Percentiles rank a stretch among this genome's conserved stretches.
These are phyloP conservation scores for Nannospalax galili DNA, from an alignment of 2,113 vertebrate genomes.

Conservation along the genomic window DNA sequence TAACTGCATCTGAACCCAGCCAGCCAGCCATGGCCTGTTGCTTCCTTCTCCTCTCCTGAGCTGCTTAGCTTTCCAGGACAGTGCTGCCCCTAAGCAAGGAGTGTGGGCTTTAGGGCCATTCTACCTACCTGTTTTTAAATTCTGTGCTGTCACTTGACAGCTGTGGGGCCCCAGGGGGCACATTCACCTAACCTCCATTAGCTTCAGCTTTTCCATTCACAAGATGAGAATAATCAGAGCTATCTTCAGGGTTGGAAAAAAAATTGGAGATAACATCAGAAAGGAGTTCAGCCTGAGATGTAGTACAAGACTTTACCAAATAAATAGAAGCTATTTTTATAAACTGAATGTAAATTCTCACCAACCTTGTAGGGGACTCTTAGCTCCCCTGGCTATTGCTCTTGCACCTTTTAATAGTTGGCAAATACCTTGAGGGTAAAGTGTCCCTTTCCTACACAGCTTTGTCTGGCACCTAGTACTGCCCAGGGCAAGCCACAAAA, in stretches of 20 bases:
- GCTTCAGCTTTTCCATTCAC: not conserved
- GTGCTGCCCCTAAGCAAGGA: not conserved
- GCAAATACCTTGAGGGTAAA: not conserved
- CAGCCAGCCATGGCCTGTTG: not conserved
- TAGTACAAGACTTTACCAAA: not conserved
- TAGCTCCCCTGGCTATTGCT: not conserved
- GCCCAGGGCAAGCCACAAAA: not conserved
- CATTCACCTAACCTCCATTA: not conserved
- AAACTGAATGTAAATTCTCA: not conserved
- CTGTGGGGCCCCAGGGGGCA: not conserved
- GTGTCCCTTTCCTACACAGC: not conserved
- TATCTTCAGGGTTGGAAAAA: not conserved
- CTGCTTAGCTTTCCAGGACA: not conserved
- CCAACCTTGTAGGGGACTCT: not conserved
- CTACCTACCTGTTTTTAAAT: not conserved
- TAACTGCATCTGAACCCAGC: not conserved
- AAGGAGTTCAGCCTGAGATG: not conserved
- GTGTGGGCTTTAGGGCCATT: not conserved
- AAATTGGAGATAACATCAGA: not conserved
- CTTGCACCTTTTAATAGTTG: not conserved
- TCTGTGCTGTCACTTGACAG: not conserved
- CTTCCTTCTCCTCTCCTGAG: rapidly evolving
- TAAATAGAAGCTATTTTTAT: not conserved
- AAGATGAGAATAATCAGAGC: not conserved
- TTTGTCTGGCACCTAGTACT: not conserved